Conservation (phyloP, 1,140 invertebrate genomes). For the Micrasema longulum region DNA sequence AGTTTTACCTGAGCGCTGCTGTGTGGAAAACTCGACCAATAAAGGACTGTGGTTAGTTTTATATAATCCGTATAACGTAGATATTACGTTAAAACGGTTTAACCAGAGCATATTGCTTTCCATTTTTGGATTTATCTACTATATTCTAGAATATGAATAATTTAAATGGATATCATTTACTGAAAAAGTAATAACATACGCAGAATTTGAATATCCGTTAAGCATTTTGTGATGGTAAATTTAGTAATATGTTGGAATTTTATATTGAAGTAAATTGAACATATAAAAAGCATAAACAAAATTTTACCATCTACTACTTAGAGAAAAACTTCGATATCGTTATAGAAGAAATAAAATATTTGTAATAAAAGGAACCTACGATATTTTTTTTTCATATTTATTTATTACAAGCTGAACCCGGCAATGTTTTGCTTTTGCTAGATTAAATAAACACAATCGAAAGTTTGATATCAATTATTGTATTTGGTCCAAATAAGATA, state of each 20-base stretch:
- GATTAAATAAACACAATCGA: too few relatives aligned
- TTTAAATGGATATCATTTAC: constrained; percentile 28
- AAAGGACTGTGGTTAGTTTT: constrained; percentile 10
- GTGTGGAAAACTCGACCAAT: constrained; percentile 21
- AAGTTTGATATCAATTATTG: too few relatives aligned
- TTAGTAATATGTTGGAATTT: not conserved
- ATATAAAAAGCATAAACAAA: too few relatives aligned
- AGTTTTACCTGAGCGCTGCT: not conserved
- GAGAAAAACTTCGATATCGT: too few relatives aligned
- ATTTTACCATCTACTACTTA: too few relatives aligned
- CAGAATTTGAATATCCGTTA: constrained; percentile 7
- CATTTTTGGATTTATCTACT: constrained; percentile 20
- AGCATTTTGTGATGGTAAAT: constrained; percentile 4
- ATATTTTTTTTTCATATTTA: too few relatives aligned
- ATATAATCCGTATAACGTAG: constrained; percentile 12
- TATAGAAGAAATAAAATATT: too few relatives aligned
- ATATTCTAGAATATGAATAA: constrained; percentile 11
- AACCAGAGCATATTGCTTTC: constrained; percentile 22
- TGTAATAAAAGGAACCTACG: too few relatives aligned
- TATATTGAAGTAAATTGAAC: too few relatives aligned
- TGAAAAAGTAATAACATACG: constrained; percentile 16
- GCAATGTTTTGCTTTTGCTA: too few relatives aligned
- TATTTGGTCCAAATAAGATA: too few relatives aligned
- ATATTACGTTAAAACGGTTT: constrained; percentile 7
- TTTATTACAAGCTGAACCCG: too few relatives aligned